phyloP scores from a whole-genome alignment of 1,140 invertebrate species.

The Brachionus angularis region DNA sequence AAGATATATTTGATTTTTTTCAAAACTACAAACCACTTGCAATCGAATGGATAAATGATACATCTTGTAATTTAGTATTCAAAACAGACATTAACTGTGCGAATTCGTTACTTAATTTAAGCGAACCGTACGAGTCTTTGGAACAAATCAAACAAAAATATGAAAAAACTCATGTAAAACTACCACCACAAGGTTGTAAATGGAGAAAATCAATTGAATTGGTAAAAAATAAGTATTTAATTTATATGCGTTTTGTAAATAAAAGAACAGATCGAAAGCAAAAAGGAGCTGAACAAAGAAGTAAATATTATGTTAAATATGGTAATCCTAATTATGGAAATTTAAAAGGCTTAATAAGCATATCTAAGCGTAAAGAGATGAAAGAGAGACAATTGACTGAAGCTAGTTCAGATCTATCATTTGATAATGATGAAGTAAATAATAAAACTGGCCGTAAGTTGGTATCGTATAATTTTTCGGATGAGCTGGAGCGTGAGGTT shows the following conservation, averaged over 20 bases:
- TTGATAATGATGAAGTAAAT: background rate
- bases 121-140: background rate
- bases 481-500: background rate
- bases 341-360: conserved; percentile 29
- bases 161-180: background rate
- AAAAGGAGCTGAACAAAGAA: conserved; percentile 26
- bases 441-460: conserved; percentile 1
- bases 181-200: conserved; percentile 1
- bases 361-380: conserved; percentile 15
- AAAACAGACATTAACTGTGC: background rate
- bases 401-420: background rate
- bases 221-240: background rate
- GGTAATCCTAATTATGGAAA: conserved; percentile 44
- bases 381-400: background rate
- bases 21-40: conserved; percentile 11
- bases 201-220: background rate
- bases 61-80: conserved; percentile 25
- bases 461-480: background rate
- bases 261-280: conserved; percentile 10
- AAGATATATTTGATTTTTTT: conserved; percentile 39
- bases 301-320: conserved; percentile 39
- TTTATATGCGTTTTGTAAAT: background rate
- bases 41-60: conserved; percentile 43
- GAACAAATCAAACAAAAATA: background rate
- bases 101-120: background rate